Evolutionary conservation across 2,888 invertebrate genomes (phyloP), one percentile per base, ranked within the genome.

Genomic region (Meteorus cinctellus): DNA sequence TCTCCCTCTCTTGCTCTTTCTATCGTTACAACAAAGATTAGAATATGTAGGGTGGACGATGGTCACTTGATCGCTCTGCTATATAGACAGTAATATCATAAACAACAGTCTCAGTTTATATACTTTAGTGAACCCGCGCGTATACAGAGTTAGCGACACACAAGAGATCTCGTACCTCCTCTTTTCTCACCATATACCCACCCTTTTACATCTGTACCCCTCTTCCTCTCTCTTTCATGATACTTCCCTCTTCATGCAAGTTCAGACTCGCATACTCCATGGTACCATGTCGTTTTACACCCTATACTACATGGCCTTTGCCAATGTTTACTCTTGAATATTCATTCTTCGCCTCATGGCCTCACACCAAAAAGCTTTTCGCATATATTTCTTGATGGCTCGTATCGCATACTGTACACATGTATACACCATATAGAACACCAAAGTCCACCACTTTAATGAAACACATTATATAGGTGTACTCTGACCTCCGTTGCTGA

Each of bases 11-110:
- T 55, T 19, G n/a, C 55, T 55, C 19, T 8, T 55, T 41, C 66
- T 63, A 70, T 55, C 45, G 70, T 67, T 76, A 79, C 78, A 76
- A 82, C 81, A 80, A 84, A 86, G 86, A 86, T 86, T 86, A 86
- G 82, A 81, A 81, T 80, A 76, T 73, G 71, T 41, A 78, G 73
- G 77, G 82, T 81, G 84, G 84, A 81, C 84, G 79, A 69, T 82
- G 86, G 84, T 82, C 86, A 86, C 85, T 88, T 85, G 88, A 86
- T 85, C 86, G 82, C 75, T 60, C 24, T 41, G 73, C 70, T 65
- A 69, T 87, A 86, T 84, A 86, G 86, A 86, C 83, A n/a, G 85
- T 83, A 85, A 86, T 85, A 87, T 87, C 87, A 83, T 86, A 88
- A 88, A 88, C 87, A 88, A 81, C 31, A 70, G 31, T 36, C 48